Evolutionary conservation across 2,888 invertebrate species (phyloP).

Genomic region (Drosophila subsilvestris): DNA sequence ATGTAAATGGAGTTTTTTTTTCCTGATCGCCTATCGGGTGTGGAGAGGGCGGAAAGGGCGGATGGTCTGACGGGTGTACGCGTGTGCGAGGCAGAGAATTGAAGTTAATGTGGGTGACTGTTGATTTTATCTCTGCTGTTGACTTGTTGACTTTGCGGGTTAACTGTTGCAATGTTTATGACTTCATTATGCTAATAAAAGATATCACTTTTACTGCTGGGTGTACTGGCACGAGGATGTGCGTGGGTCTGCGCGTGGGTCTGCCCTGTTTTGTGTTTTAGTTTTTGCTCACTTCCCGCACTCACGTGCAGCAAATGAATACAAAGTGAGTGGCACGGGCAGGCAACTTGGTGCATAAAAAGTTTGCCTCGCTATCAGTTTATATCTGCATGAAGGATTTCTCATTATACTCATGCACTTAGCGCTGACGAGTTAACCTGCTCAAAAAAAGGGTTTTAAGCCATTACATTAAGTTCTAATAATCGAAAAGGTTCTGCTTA

Average conservation of each 20-base stretch:
- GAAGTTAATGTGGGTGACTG: constrained; percentile 59
- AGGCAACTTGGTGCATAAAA: neutral
- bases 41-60: constrained; percentile 11
- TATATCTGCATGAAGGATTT: too few species aligned
- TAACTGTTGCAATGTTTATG: constrained; percentile 77
- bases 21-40: constrained; percentile 69
- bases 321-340: neutral
- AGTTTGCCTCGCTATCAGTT: neutral
- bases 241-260: neutral
- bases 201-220: constrained; percentile 61
- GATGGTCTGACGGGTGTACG: constrained; percentile 19
- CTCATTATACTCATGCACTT: too few species aligned
- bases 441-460: too few species aligned
- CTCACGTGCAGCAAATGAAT: neutral
- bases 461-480: too few species aligned
- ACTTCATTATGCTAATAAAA: constrained; percentile 78
- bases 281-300: neutral
- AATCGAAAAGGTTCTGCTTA: too few species aligned
- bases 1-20: constrained; percentile 72
- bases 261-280: neutral
- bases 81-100: constrained; percentile 12
- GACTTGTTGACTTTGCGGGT: constrained; percentile 76
- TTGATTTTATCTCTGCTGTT: constrained; percentile 74
- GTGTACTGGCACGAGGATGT: neutral
- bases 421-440: too few species aligned